Percentiles rank a stretch among this genome's conserved stretches.
phyloP scores from a whole-genome alignment of 2,797 vertebrate species.

The Thripadectes ignobilis region DNA sequence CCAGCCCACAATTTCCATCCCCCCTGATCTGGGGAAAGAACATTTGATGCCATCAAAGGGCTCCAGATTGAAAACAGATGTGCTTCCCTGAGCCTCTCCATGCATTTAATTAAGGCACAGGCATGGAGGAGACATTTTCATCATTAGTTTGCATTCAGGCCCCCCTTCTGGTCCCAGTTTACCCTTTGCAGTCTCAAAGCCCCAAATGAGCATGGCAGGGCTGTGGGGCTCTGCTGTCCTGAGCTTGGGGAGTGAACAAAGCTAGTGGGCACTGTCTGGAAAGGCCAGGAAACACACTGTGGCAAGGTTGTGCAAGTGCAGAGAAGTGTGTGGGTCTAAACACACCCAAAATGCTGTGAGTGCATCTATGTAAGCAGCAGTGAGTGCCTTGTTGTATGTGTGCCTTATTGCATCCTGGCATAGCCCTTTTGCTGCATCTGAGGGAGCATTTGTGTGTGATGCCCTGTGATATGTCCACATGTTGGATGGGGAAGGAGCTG shows the following conservation, averaged over 20 bases:
- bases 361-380: not conserved
- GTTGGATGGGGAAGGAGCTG: not conserved
- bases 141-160: conserved; percentile 88
- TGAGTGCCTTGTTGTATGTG: not conserved
- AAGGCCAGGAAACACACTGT: not conserved
- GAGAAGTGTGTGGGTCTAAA: not conserved
- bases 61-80: conserved; percentile 97
- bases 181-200: conserved; percentile 75
- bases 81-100: conserved; percentile 88
- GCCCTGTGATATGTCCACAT: rapidly evolving
- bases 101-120: conserved; percentile 98
- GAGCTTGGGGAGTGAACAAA: not conserved
- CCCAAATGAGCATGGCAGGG: conserved; percentile 67
- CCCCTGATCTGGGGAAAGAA: conserved; percentile 92
- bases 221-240: not conserved
- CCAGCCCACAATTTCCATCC: conserved; percentile 89
- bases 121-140: conserved; percentile 90
- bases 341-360: not conserved
- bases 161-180: conserved; percentile 63
- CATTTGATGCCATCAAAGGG: conserved; percentile 99
- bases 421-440: not conserved
- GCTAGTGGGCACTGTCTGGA: not conserved
- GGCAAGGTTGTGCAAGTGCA: not conserved
- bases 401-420: not conserved
- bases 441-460: not conserved